Evolutionary conservation across 2,888 invertebrate species (phyloP).

Genomic region (Lycocerus yunnanus): DNA sequence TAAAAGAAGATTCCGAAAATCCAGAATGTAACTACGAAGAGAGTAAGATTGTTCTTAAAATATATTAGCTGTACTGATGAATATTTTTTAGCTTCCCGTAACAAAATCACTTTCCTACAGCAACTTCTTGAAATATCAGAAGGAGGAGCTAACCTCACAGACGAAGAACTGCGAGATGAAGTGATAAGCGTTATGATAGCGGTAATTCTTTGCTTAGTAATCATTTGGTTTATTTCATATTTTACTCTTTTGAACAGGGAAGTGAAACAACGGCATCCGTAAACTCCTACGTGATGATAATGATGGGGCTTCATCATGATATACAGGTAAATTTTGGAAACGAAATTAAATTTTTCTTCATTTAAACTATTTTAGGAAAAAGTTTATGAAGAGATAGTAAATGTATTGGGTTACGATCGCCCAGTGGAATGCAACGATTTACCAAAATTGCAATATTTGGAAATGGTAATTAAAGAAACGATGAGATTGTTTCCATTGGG

Average conservation of each 20-base stretch:
- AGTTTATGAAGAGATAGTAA: constrained; percentile 52
- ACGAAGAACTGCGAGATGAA: constrained; percentile 60
- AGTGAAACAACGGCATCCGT: constrained; percentile 45
- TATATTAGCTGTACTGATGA: not conserved
- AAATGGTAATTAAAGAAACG: constrained; percentile 62
- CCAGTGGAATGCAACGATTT: constrained; percentile 57
- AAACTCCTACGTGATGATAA: constrained; percentile 38
- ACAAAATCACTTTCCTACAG: constrained; percentile 54
- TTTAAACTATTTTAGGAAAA: constrained; percentile 33
- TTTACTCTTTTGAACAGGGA: constrained; percentile 29
- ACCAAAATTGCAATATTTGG: constrained; percentile 59
- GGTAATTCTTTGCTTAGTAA: constrained; percentile 53
- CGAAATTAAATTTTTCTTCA: not conserved
- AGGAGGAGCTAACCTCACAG: constrained; percentile 56
- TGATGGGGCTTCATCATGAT: constrained; percentile 41
- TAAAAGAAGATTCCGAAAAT: not conserved
- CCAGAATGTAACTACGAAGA: constrained; percentile 50
- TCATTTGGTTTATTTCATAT: not conserved
- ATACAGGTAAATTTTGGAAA: constrained; percentile 37
- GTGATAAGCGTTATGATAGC: constrained; percentile 61
- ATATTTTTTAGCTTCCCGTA: not conserved
- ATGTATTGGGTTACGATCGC: constrained; percentile 55
- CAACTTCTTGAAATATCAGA: constrained; percentile 58
- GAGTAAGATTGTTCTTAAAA: not conserved
- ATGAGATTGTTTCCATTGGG: constrained; percentile 57